A percentile compares a stretch with the other conserved stretches of the same genome.
Conservation (phyloP, 2,888 invertebrate species). For the Bombyx huttoni region DNA sequence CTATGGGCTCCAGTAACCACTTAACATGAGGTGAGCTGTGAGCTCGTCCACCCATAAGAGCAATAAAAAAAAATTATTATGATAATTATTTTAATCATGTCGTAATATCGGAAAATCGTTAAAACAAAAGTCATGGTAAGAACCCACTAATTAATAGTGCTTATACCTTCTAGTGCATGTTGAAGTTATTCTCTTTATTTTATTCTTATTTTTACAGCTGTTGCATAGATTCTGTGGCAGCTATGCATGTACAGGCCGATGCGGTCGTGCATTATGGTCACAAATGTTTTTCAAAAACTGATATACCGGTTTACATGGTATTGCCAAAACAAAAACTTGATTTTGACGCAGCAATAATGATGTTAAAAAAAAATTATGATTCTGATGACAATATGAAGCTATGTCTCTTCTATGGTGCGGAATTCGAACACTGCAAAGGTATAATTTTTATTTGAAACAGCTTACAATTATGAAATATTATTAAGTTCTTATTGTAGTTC, state of each 20-base stretch:
- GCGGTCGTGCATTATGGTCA: slow-evolving; percentile 93
- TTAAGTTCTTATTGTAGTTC: background rate
- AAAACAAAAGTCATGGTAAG: no score
- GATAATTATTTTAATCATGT: no score
- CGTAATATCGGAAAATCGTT: no score
- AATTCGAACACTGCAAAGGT: slow-evolving; percentile 76
- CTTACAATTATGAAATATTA: background rate
- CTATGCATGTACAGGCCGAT: slow-evolving; percentile 89
- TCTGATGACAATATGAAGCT: slow-evolving; percentile 37
- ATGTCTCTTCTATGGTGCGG: slow-evolving; percentile 78
- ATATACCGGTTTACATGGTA: slow-evolving; percentile 83
- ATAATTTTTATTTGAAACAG: slow-evolving; percentile 7
- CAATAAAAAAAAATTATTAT: no score
- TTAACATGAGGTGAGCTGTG: no score
- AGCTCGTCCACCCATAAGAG: no score
- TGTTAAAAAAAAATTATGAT: slow-evolving; percentile 25
- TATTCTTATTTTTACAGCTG: slow-evolving; percentile 71
- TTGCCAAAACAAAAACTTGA: slow-evolving; percentile 76
- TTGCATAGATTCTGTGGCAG: slow-evolving; percentile 91
- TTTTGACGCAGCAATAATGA: slow-evolving; percentile 28
- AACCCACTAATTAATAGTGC: no score
- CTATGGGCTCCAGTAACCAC: no score
- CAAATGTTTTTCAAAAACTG: slow-evolving; percentile 84
- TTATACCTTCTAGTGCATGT: no score
- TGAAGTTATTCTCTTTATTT: background rate